Evolutionary conservation across 2,797 vertebrate genomes (phyloP), one percentile per base, ranked within the genome.

Genomic region (Cyprinella venusta): DNA sequence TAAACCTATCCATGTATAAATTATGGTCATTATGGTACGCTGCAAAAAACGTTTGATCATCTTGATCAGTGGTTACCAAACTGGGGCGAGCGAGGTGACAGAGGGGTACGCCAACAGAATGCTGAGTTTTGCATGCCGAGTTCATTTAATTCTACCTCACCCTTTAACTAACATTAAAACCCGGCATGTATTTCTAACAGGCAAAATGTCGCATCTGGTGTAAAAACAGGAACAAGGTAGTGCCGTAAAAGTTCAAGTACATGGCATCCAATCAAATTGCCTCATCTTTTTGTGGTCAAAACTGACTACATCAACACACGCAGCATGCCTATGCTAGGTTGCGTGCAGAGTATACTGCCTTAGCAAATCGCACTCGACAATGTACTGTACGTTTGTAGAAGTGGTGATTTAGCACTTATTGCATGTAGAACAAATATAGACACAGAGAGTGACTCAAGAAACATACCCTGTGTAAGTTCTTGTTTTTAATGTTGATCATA

Each of bases 1-100:
- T 65, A 65, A 59, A 81, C 12, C 26, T 42, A 21, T 80, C 16
- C 9, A 38, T 18, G 38, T 33, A 18, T 79, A 50, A 33, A 78
- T 50, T 8, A 64, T 52, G 8, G 36, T 30, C 6, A 80, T 24
- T 7, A 38, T 4, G 50, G 67, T 40, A n/a, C n/a, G n/a, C n/a
- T n/a, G n/a, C n/a, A n/a, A n/a, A n/a, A n/a, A n/a, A n/a, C n/a
- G n/a, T n/a, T n/a, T n/a, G 0, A 18, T 63, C 21, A 33, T 77
- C 24, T 5, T 8, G 40, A 64, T 79, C 48, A 61, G 67, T 45
- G 65, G 10, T 68, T 63, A 6, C 24, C 24, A 63, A 30, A 63
- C 24, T 26, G 59, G 13, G 12, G 59, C 15, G 15, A 5, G 10
- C 26, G 59, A 13, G 59, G 59, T 61, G 24, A 61, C 4, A 13